A percentile compares a stretch with the other conserved stretches of the same genome.
phyloP scores from a whole-genome alignment of 2,113 vertebrate genomes.

The Eulemur rufifrons region DNA sequence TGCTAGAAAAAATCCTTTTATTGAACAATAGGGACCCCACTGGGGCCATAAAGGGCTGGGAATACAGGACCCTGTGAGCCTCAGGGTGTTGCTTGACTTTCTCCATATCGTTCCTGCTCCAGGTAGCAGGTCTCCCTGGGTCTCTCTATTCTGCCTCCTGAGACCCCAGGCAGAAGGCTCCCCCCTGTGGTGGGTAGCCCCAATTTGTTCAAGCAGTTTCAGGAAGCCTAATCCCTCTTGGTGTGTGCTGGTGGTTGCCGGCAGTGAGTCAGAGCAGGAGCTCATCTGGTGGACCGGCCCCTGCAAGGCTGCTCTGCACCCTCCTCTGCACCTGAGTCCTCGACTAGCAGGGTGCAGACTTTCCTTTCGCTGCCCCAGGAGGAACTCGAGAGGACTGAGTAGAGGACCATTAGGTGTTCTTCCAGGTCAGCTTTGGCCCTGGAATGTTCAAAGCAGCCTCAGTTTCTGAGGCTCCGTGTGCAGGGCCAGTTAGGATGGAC shows the following conservation, averaged over 20 bases:
- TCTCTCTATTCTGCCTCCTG: background rate
- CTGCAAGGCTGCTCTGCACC: background rate
- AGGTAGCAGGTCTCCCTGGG: background rate
- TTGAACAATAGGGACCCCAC: background rate
- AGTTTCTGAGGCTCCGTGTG: background rate
- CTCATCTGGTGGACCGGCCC: background rate
- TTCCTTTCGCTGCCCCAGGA: background rate
- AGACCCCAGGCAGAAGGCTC: background rate
- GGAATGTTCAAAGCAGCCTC: background rate
- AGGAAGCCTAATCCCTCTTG: background rate
- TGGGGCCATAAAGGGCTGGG: background rate
- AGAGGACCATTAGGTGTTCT: background rate
- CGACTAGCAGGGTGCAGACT: background rate
- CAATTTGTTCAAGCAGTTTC: background rate
- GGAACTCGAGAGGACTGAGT: background rate
- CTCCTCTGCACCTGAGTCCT: background rate
- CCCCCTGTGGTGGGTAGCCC: background rate
- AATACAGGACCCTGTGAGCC: background rate
- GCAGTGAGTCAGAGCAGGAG: background rate
- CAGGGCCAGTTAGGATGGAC: background rate
- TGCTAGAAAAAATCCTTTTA: slow-evolving; percentile 17
- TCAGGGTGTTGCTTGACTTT: background rate
- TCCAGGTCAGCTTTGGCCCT: background rate
- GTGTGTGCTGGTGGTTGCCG: background rate
- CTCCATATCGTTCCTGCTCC: background rate